Percentiles rank a stretch among this genome's conserved stretches.
phyloP scores from a whole-genome alignment of 2,113 vertebrate species.

The Acinonyx jubatus region DNA sequence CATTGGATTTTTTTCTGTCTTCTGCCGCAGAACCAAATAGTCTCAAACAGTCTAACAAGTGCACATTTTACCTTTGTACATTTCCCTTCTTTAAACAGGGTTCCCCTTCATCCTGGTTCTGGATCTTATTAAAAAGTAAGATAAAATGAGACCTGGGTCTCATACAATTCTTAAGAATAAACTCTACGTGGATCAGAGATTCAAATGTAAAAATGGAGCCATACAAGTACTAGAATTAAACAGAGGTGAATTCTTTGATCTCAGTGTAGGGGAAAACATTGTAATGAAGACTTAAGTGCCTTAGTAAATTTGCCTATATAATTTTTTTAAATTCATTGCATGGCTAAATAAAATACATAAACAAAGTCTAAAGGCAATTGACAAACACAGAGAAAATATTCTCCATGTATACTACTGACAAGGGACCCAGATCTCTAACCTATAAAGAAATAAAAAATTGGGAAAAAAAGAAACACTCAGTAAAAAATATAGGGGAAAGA shows the following conservation, averaged over 20 bases:
- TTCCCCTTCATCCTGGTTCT: not conserved
- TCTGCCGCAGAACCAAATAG: not conserved
- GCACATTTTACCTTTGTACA: not conserved
- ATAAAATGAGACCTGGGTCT: too few species aligned
- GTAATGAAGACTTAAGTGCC: not conserved
- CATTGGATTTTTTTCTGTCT: not conserved
- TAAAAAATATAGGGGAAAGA: too few species aligned
- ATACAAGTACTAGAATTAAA: not conserved
- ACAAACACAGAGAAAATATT: not conserved
- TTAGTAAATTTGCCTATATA: not conserved
- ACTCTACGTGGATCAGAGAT: not conserved
- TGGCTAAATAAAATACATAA: not conserved
- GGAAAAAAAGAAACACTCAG: too few species aligned
- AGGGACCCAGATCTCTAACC: too few species aligned
- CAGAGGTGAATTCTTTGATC: not conserved
- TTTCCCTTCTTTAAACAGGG: not conserved
- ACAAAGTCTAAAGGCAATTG: not conserved
- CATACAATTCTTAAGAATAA: too few species aligned
- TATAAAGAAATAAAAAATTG: too few species aligned
- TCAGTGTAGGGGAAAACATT: not conserved
- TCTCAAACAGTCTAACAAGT: not conserved
- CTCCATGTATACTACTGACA: too few species aligned
- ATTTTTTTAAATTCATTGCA: not conserved
- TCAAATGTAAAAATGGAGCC: not conserved
- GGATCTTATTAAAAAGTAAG: too few species aligned